These are phyloP conservation scores for Mesembrinibis cayennensis DNA, from an alignment of 2,113 vertebrate species.

Conservation along the genomic window DNA sequence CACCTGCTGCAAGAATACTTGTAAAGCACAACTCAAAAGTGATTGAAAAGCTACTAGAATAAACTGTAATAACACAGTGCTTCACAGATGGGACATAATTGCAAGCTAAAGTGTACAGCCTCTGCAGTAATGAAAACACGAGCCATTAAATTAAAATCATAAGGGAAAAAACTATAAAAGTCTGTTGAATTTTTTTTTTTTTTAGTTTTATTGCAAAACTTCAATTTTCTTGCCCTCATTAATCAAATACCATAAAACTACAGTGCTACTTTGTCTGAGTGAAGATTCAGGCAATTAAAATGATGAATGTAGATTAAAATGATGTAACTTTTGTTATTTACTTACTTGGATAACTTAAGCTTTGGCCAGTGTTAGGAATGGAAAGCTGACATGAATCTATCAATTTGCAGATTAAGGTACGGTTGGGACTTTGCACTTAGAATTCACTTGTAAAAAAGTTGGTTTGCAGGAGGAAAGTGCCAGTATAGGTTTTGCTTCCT, in stretches of 20 bases:
- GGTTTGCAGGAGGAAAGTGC: not conserved
- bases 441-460: not conserved
- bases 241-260: constrained; percentile 85
- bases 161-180: constrained; percentile 83
- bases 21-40: constrained; percentile 89
- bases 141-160: constrained; percentile 89
- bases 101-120: constrained; percentile 86
- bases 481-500: not conserved
- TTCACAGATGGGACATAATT: constrained; percentile 88
- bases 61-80: constrained; percentile 88
- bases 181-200: constrained; percentile 79
- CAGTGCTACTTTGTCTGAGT: constrained; percentile 76
- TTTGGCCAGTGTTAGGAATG: constrained; percentile 42
- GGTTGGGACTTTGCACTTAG: not conserved
- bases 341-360: constrained; percentile 53
- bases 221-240: constrained; percentile 87
- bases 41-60: constrained; percentile 89
- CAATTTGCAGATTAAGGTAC: constrained; percentile 31
- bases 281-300: constrained; percentile 78
- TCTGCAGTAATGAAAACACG: constrained; percentile 84
- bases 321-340: constrained; percentile 78
- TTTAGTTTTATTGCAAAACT: constrained; percentile 85
- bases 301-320: constrained; percentile 78
- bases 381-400: constrained; percentile 48
- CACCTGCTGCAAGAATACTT: constrained; percentile 90